These are phyloP conservation scores for Musca vetustissima DNA, from an alignment of 1,140 invertebrate species.

Conservation along the genomic window DNA sequence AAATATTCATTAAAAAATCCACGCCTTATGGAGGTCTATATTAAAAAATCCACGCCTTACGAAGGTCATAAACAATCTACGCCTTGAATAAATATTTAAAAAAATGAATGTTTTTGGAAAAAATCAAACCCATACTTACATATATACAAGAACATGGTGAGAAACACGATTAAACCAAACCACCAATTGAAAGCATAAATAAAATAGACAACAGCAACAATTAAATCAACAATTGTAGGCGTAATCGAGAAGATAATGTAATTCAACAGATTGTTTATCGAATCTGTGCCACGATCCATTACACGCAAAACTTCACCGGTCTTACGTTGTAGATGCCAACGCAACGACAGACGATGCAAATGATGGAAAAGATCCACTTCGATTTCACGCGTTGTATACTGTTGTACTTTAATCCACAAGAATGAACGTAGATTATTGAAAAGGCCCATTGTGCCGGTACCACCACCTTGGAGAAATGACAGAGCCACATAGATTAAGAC, in stretches of 20 bases:
- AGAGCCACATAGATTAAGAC: constrained; percentile 83
- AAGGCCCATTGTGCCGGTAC: constrained; percentile 87
- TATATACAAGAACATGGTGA: constrained; percentile 90
- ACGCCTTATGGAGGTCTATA: too few species aligned
- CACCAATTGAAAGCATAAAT: constrained; percentile 84
- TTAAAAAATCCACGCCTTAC: too few species aligned
- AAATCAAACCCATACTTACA: constrained; percentile 70
- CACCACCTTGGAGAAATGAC: constrained; percentile 92
- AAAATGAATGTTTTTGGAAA: too few species aligned
- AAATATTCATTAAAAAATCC: too few species aligned
- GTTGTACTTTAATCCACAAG: constrained; percentile 93
- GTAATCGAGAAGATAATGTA: constrained; percentile 86
- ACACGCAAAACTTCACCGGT: constrained; percentile 93
- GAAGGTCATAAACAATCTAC: too few species aligned
- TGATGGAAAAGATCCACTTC: constrained; percentile 84
- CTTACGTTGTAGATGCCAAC: constrained; percentile 91
- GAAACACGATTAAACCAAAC: constrained; percentile 92
- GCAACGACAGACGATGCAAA: constrained; percentile 80
- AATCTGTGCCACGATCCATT: constrained; percentile 94
- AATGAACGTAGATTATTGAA: constrained; percentile 89
- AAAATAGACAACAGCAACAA: constrained; percentile 92
- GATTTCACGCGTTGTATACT: constrained; percentile 91
- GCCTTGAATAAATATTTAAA: too few species aligned
- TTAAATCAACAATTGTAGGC: constrained; percentile 89
- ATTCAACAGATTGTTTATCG: constrained; percentile 89